A percentile compares a stretch with the other conserved stretches of the same genome.
Evolutionary conservation across 2,888 invertebrate species (phyloP).

Genomic region (Drosophila atripex): DNA sequence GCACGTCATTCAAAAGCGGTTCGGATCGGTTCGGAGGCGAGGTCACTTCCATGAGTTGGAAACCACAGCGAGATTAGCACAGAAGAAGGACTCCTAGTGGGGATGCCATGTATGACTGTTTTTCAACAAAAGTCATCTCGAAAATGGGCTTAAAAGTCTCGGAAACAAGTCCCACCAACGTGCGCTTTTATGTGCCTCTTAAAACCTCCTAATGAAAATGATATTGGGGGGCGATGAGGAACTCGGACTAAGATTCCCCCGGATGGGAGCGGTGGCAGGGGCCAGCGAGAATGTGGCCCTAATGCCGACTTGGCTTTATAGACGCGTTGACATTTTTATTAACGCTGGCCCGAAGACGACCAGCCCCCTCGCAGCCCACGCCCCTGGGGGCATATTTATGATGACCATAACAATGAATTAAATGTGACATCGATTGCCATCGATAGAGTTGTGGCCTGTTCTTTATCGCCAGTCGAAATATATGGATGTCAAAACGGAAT

Average conservation of each 20-base stretch:
- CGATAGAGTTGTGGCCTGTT: slow-evolving; percentile 69
- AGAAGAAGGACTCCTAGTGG: no score
- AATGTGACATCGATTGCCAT: slow-evolving; percentile 77
- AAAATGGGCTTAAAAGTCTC: no score
- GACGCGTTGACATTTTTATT: slow-evolving; percentile 78
- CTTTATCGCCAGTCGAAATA: slow-evolving; percentile 61
- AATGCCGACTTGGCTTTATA: slow-evolving; percentile 61
- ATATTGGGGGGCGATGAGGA: neutral
- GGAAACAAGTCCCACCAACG: slow-evolving; percentile 11
- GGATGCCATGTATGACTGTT: no score
- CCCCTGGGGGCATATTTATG: slow-evolving; percentile 61
- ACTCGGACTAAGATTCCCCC: neutral
- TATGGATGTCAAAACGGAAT: slow-evolving; percentile 56
- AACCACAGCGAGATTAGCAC: neutral
- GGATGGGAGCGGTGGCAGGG: slow-evolving; percentile 5
- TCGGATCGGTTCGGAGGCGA: neutral
- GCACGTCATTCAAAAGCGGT: slow-evolving; percentile 53
- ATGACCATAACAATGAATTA: slow-evolving; percentile 78
- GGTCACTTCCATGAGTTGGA: slow-evolving; percentile 10
- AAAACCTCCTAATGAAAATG: slow-evolving; percentile 59
- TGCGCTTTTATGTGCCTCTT: slow-evolving; percentile 70
- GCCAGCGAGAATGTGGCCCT: neutral
- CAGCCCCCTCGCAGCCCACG: neutral
- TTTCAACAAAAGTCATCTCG: no score
- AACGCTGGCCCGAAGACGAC: slow-evolving; percentile 54